Evolutionary conservation across 2,797 vertebrate species (phyloP).

Genomic region (Gymnoscopelus braueri): DNA sequence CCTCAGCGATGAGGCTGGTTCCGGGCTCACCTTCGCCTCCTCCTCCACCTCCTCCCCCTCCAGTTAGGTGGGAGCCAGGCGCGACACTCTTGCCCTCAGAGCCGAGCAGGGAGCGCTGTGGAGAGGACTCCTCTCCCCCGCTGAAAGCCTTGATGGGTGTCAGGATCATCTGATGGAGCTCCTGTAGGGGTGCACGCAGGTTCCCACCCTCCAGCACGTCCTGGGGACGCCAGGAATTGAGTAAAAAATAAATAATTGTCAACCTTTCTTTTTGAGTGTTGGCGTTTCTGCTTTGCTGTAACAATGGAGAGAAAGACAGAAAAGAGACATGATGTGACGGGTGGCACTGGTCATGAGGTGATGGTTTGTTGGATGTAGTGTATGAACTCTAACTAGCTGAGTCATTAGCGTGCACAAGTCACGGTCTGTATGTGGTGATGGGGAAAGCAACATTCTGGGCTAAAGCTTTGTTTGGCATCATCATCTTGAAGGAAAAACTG

Average conservation of each 20-base stretch:
- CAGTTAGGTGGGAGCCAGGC: conserved; percentile 84
- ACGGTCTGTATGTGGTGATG: too few relatives aligned
- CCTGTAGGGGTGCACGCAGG: conserved; percentile 91
- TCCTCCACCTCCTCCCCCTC: conserved; percentile 83
- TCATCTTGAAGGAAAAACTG: too few relatives aligned
- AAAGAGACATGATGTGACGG: too few relatives aligned
- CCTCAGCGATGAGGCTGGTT: conserved; percentile 85
- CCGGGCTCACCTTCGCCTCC: conserved; percentile 89
- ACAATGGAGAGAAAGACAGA: too few relatives aligned
- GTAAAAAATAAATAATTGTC: neutral
- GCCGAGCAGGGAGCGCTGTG: conserved; percentile 83
- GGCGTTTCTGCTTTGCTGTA: too few relatives aligned
- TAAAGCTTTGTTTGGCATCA: too few relatives aligned
- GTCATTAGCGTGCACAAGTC: too few relatives aligned
- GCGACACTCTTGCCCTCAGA: conserved; percentile 75
- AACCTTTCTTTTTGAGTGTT: too few relatives aligned
- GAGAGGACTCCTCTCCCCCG: conserved; percentile 79
- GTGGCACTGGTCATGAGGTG: too few relatives aligned
- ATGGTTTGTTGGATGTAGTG: too few relatives aligned
- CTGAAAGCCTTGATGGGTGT: conserved; percentile 92
- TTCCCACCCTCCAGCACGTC: conserved; percentile 95
- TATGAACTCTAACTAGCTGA: too few relatives aligned
- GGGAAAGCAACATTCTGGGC: too few relatives aligned
- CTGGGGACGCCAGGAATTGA: conserved; percentile 64
- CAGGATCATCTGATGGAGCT: conserved; percentile 98